Evolutionary conservation across 2,113 vertebrate species (phyloP).

Genomic region (Erythrolamprus reginae): DNA sequence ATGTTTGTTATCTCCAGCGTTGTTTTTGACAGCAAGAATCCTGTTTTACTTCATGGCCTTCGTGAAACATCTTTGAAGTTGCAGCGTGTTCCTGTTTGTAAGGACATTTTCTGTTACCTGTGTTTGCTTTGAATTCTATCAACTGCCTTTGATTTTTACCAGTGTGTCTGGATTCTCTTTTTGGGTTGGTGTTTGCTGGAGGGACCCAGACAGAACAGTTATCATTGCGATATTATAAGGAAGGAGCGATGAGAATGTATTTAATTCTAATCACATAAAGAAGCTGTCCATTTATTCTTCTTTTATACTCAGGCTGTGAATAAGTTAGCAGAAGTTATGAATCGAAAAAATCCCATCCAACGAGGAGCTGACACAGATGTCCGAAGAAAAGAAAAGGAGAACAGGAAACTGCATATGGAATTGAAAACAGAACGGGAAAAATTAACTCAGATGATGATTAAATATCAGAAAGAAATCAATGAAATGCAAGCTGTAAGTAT

Average conservation of each 20-base stretch:
- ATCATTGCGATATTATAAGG: background rate
- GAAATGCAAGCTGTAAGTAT: conserved; percentile 93
- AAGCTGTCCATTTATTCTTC: background rate
- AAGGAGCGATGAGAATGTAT: background rate
- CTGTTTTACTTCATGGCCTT: too few relatives aligned
- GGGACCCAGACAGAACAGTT: too few relatives aligned
- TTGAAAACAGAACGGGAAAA: conserved; percentile 95
- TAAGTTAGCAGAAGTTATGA: conserved; percentile 97
- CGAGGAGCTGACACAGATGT: conserved; percentile 93
- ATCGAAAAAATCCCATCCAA: conserved; percentile 88
- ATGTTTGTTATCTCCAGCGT: too few relatives aligned
- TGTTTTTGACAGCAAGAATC: too few relatives aligned
- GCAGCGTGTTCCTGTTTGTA: too few relatives aligned
- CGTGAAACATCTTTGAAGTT: too few relatives aligned
- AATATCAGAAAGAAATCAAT: conserved; percentile 95
- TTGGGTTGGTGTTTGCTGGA: too few relatives aligned
- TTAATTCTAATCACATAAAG: background rate
- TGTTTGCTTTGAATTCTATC: too few relatives aligned
- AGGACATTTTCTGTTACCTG: too few relatives aligned
- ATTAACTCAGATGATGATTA: conserved; percentile 92
- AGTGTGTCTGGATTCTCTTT: too few relatives aligned
- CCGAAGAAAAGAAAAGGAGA: conserved; percentile 94
- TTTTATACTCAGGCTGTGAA: conserved; percentile 83
- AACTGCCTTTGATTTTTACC: too few relatives aligned
- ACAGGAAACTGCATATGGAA: conserved; percentile 94